These are phyloP conservation scores for Cotesia glomerata DNA, from an alignment of 1,140 invertebrate genomes.

Conservation along the genomic window DNA sequence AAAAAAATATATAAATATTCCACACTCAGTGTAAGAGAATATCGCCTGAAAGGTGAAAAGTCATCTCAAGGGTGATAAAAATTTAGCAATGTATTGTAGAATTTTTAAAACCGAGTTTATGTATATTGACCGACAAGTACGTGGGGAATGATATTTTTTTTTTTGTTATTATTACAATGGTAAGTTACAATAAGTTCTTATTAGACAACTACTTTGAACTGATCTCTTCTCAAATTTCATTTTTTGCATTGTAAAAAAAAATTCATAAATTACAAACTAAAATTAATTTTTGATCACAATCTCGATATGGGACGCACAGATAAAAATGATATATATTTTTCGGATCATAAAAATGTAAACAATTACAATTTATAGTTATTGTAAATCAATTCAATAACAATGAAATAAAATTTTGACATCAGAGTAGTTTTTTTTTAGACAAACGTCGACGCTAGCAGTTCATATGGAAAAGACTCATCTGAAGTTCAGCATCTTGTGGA, in stretches of 20 bases:
- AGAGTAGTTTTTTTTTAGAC: slow-evolving; percentile 38
- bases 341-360: slow-evolving; percentile 4
- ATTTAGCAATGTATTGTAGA: slow-evolving; percentile 39
- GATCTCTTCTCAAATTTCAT: no score
- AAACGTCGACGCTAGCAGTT: slow-evolving; percentile 41
- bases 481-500: slow-evolving; percentile 42
- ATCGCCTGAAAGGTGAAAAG: slow-evolving; percentile 54
- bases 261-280: no score
- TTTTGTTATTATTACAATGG: no score
- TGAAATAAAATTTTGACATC: not conserved
- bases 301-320: not conserved
- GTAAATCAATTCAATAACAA: not conserved
- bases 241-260: no score
- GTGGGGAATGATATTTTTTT: no score
- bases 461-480: slow-evolving; percentile 47
- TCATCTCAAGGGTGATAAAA: slow-evolving; percentile 42
- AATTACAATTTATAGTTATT: not conserved
- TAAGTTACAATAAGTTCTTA: no score
- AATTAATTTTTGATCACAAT: not conserved
- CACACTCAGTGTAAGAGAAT: slow-evolving; percentile 29
- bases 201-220: no score
- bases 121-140: no score
- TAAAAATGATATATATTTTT: not conserved
- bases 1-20: not conserved
- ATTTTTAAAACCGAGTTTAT: no score